Percentiles rank a stretch among this genome's conserved stretches.
These are phyloP conservation scores for Neopipo cinnamomea DNA, from an alignment of 2,113 vertebrate species.

Conservation along the genomic window DNA sequence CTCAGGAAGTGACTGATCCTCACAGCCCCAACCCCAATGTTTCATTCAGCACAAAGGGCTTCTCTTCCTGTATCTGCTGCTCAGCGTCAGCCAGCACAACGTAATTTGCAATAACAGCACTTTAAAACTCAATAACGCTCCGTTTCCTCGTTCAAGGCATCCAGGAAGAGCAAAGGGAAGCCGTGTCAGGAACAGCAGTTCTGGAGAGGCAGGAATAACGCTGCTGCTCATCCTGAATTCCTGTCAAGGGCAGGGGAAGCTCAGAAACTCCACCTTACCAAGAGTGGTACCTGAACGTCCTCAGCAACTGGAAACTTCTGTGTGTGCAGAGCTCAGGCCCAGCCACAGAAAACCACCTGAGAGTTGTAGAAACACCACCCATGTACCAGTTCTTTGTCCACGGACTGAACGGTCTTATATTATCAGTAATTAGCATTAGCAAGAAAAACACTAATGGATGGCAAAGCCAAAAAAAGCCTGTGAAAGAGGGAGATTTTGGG, in stretches of 20 bases:
- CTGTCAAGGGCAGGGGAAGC: neutral
- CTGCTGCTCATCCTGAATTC: neutral
- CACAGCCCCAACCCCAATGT: neutral
- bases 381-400: neutral
- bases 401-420: neutral
- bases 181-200: neutral
- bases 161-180: neutral
- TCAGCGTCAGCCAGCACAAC: neutral
- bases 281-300: neutral
- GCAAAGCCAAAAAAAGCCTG: neutral
- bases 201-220: neutral
- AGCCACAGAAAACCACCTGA: neutral
- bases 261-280: neutral
- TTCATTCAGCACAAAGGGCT: neutral
- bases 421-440: neutral
- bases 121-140: neutral
- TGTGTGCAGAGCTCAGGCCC: neutral
- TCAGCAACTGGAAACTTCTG: neutral
- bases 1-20: neutral
- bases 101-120: neutral
- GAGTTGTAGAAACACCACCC: neutral
- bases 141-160: neutral
- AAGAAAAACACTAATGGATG: neutral
- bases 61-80: neutral
- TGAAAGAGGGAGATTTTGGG: neutral